Conservation (phyloP, 1,140 invertebrate species). For the Atta texana region DNA sequence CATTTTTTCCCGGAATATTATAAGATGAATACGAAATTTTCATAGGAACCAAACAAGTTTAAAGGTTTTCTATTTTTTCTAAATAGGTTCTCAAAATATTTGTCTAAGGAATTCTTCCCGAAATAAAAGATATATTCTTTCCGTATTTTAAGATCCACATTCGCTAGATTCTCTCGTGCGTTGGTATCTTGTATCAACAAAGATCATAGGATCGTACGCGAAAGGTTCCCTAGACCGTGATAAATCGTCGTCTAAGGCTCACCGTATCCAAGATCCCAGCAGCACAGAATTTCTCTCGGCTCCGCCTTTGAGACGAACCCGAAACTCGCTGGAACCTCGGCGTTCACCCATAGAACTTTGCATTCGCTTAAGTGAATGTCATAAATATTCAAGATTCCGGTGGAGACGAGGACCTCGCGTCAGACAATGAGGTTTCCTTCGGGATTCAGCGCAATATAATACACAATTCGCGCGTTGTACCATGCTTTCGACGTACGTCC, state of each 20-base stretch:
- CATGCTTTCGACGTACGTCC: slow-evolving; percentile 8
- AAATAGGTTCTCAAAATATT: too few relatives aligned
- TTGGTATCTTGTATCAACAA: slow-evolving; percentile 57
- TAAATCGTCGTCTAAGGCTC: slow-evolving; percentile 55
- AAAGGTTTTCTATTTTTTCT: too few relatives aligned
- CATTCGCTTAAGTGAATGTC: slow-evolving; percentile 51
- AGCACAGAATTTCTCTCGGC: slow-evolving; percentile 45
- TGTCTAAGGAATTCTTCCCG: slow-evolving; percentile 11
- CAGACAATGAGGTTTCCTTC: slow-evolving; percentile 59
- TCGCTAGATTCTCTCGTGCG: slow-evolving; percentile 34
- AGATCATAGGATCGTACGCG: slow-evolving; percentile 57
- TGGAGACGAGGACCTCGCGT: slow-evolving; percentile 46
- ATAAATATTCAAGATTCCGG: slow-evolving; percentile 62
- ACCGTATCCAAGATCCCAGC: slow-evolving; percentile 38
- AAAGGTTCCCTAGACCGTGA: slow-evolving; percentile 53
- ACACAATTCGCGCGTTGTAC: slow-evolving; percentile 32
- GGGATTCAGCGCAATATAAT: slow-evolving; percentile 41
- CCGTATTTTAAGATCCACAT: slow-evolving; percentile 26
- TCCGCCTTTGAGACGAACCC: slow-evolving; percentile 45
- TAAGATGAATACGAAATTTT: too few relatives aligned
- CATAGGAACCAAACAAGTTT: too few relatives aligned
- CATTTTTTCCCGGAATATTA: too few relatives aligned
- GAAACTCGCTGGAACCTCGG: slow-evolving; percentile 45
- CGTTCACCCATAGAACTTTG: slow-evolving; percentile 40
- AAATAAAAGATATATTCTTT: slow-evolving; percentile 18